Percentiles rank a stretch among this genome's conserved stretches.
Conservation (phyloP, 2,113 vertebrate species). For the Dromiciops gliroides region DNA sequence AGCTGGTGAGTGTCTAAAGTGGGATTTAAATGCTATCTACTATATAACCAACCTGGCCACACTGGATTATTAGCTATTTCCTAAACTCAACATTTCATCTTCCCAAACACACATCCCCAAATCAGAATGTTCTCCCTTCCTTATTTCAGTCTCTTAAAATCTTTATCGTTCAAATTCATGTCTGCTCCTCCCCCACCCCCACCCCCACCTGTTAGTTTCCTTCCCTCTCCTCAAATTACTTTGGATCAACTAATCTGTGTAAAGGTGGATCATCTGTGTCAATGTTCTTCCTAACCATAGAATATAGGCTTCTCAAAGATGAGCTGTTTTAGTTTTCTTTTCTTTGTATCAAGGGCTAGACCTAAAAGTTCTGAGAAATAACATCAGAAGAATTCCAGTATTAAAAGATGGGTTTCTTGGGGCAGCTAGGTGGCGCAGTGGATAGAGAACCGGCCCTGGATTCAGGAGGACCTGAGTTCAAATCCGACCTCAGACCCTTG, state of each 20-base stretch:
- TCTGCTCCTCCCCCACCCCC: background rate
- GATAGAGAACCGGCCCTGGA: no score
- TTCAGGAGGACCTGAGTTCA: no score
- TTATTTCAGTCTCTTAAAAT: background rate
- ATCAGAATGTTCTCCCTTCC: background rate
- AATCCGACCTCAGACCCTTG: no score
- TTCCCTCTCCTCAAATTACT: background rate
- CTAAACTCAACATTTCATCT: background rate
- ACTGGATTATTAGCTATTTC: background rate
- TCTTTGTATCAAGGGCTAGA: background rate
- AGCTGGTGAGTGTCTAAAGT: background rate
- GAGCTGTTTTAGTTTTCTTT: background rate
- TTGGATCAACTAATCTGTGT: background rate
- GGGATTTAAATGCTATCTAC: background rate
- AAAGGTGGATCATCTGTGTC: background rate
- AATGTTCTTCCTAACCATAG: background rate
- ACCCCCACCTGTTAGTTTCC: background rate
- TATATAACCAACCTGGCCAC: background rate
- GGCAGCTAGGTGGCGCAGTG: no score
- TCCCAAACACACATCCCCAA: background rate
- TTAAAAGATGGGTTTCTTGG: background rate
- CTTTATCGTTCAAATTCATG: background rate
- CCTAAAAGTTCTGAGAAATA: background rate
- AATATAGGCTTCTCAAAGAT: background rate
- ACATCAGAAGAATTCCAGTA: background rate